A percentile compares a stretch with the other conserved stretches of the same genome.
These are phyloP conservation scores for Corydoras sp. DNA, from an alignment of 2,113 vertebrate genomes.

Conservation along the genomic window DNA sequence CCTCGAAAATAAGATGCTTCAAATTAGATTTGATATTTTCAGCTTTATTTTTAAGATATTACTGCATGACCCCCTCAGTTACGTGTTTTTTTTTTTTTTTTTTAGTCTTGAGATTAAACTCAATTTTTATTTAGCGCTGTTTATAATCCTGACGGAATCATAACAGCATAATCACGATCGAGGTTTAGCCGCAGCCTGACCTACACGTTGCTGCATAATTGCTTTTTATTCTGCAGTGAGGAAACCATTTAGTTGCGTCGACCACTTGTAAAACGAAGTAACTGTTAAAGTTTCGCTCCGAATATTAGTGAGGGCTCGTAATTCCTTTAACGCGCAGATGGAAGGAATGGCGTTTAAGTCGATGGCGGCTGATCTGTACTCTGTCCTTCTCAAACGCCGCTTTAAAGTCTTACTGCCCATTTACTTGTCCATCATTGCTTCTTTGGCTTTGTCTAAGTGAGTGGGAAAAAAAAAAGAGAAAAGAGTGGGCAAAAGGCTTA, in stretches of 20 bases:
- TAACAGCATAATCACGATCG: no score
- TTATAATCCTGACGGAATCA: no score
- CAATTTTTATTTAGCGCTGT: no score
- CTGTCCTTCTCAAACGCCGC: conserved; percentile 3
- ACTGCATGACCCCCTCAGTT: no score
- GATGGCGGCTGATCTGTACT: conserved; percentile 1
- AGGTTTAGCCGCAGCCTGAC: no score
- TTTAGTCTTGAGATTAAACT: no score
- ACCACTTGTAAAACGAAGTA: no score
- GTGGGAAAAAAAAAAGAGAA: conserved; percentile 7
- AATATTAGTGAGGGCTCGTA: neutral
- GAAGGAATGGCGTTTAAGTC: neutral
- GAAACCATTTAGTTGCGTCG: no score
- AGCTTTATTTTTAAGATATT: conserved; percentile 1
- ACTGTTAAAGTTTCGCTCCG: no score
- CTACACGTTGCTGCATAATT: no score
- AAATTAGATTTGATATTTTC: neutral
- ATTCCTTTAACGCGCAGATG: neutral
- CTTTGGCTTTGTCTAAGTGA: conserved; percentile 14
- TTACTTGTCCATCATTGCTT: conserved; percentile 28
- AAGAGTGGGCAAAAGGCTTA: conserved; percentile 34
- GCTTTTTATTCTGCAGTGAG: no score
- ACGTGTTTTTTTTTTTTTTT: no score
- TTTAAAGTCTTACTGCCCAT: conserved; percentile 4
- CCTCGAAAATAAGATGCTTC: neutral